Base-by-base conservation (phyloP, 2,888 invertebrate genomes). In the Drosophila paramelanica region DNA sequence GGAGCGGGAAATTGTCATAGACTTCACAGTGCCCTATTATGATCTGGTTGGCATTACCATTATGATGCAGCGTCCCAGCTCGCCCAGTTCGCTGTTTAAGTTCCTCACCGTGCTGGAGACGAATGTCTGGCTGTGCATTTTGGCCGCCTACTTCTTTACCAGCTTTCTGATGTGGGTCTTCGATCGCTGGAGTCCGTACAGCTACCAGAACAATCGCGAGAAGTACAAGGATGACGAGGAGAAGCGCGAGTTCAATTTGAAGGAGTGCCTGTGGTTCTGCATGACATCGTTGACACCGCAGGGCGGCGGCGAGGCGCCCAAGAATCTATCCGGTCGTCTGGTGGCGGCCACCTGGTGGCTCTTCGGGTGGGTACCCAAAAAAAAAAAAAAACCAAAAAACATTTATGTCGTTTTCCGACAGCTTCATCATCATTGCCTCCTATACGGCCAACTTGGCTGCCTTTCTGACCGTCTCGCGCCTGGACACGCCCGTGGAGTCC, bases 311-410 rank as follows among this genome's bases (percentile, higher is more conserved):
- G 98, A 98, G 92, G 98, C 98, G 0, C 98, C 98, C 0, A 98
- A 98, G 92, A 99, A 99, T 92, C 93, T 99, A 0, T 98, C 98
- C 0, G 99, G 99, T 0, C 94, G 99, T 52, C 93, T 99, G 11
- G 96, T 99, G 0, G 99, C 99, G 0, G 99, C 99, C 2, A 99
- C 99, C 0, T 99, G 98, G 99, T 99, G 99, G 99, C 93, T 99
- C 25, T 99, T 99, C 93, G 98, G 99, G 95, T 94, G 90, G 79
- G 72, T 57, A 13, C 1, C 2, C 39, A 6, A 13, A 23, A 27
- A 7, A 27, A 8, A 8, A 8, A 8, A 31, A 7, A 31, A 31
- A 31, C 8, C 2, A 8, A 8, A 8, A 27, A 11, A 23, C 23
- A 45, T 6, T 23, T 1, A 1, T 11, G 7, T 1, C 11, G 7